These are phyloP conservation scores for Sycon ciliatum DNA, from an alignment of 37 sponge, comb jelly and placozoan species.

Conservation along the genomic window DNA sequence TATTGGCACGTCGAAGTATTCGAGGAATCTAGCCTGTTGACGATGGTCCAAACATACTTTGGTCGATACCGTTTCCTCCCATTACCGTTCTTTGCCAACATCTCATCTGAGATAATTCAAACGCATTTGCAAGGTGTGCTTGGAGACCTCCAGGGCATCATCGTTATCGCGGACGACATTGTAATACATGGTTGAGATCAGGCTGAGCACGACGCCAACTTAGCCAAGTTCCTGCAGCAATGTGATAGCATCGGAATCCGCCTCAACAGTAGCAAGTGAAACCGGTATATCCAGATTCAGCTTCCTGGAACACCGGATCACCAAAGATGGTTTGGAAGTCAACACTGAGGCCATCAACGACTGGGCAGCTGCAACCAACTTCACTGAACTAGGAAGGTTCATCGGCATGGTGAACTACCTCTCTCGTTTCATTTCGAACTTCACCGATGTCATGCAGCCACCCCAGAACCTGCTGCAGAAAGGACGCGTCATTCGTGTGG, in stretches of 20 bases:
- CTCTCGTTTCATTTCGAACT: background rate
- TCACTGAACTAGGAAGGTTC: constrained; percentile 28
- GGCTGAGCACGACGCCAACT: constrained; percentile 27
- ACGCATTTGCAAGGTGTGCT: constrained; percentile 23
- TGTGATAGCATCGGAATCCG: background rate
- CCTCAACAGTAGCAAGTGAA: constrained; percentile 22
- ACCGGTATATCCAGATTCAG: constrained; percentile 26
- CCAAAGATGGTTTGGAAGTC: constrained; percentile 27
- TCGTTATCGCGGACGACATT: constrained; percentile 28
- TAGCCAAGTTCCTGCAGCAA: constrained; percentile 26
- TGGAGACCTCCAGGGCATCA: constrained; percentile 25
- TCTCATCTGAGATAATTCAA: constrained; percentile 44
- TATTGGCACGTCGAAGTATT: constrained; percentile 42
- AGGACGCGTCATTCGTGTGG: background rate
- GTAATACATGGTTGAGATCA: constrained; percentile 5
- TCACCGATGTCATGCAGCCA: background rate
- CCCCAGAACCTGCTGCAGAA: background rate
- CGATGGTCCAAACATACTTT: constrained; percentile 43
- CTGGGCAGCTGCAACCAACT: constrained; percentile 39
- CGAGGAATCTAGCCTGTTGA: constrained; percentile 22
- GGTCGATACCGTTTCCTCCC: constrained; percentile 23
- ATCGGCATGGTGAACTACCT: constrained; percentile 13
- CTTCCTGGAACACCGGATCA: constrained; percentile 41
- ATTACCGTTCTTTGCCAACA: constrained; percentile 35
- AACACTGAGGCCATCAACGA: constrained; percentile 42